Evolutionary conservation across 2,797 vertebrate genomes (phyloP).

Genomic region (Crypturellus tataupa): DNA sequence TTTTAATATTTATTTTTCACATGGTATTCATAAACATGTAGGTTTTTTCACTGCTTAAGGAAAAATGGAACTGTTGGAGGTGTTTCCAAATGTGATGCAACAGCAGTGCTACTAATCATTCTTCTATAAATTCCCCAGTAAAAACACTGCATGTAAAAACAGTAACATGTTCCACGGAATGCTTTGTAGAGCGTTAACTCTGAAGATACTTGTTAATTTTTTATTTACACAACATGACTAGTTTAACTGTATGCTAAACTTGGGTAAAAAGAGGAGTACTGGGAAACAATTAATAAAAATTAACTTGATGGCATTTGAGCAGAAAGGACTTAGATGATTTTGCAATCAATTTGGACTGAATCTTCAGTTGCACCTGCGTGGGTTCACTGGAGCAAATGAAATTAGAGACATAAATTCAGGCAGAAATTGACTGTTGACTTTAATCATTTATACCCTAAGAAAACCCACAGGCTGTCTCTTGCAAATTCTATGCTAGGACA

Average conservation of each 20-base stretch:
- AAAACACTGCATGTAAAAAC: background rate
- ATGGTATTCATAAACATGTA: background rate
- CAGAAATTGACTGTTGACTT: background rate
- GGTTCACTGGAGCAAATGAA: background rate
- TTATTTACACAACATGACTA: background rate
- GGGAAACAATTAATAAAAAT: background rate
- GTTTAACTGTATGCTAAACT: background rate
- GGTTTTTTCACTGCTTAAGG: background rate
- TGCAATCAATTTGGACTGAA: background rate
- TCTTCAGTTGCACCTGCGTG: background rate
- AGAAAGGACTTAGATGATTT: background rate
- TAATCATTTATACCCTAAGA: background rate
- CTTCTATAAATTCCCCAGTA: background rate
- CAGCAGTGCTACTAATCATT: background rate
- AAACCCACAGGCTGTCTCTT: background rate
- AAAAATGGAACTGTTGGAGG: background rate
- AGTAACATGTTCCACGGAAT: background rate
- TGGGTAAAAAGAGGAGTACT: background rate
- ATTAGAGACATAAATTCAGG: background rate
- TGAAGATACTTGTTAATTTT: background rate
- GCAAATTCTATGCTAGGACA: background rate
- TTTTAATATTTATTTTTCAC: background rate
- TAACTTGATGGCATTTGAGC: background rate
- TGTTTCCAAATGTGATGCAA: background rate
- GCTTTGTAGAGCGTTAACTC: background rate